phyloP scores from a whole-genome alignment of 2,113 vertebrate species.

The Fukomys damarensis region DNA sequence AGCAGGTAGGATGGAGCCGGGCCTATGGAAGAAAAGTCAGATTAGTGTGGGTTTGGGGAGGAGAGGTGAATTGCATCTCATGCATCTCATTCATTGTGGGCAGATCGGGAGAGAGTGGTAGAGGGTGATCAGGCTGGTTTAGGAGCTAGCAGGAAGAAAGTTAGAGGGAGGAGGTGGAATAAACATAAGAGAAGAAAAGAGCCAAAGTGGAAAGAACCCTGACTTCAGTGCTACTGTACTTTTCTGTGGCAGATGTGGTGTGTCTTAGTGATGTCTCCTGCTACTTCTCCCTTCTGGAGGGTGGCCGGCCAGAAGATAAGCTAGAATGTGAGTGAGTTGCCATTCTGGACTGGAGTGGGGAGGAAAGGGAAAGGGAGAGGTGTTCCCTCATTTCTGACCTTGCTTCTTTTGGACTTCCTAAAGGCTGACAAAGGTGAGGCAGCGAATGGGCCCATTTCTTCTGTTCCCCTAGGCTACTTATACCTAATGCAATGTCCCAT shows the following conservation, averaged over 20 bases:
- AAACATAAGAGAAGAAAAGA: constrained; percentile 14
- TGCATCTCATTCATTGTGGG: not conserved
- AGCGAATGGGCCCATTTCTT: constrained; percentile 36
- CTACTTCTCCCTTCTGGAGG: constrained; percentile 94
- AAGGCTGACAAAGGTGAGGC: constrained; percentile 5
- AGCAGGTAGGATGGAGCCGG: not conserved
- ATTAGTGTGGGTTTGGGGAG: not conserved
- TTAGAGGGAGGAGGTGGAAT: not conserved
- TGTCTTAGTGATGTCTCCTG: constrained; percentile 94
- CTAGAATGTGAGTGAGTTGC: constrained; percentile 90
- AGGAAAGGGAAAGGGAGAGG: not conserved
- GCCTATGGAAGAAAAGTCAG: not conserved
- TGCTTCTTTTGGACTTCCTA: constrained; percentile 51
- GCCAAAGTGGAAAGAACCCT: not conserved
- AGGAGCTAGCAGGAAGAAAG: not conserved
- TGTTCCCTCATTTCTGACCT: not conserved
- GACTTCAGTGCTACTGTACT: not conserved
- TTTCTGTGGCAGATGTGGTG: constrained; percentile 83
- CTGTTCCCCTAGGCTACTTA: constrained; percentile 15
- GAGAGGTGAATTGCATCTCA: not conserved
- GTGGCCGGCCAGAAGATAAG: constrained; percentile 93
- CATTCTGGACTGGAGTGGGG: not conserved
- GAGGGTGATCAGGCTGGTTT: not conserved
- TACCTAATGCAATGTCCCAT: not conserved
- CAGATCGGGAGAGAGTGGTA: not conserved